Evolutionary conservation across 2,888 invertebrate genomes (phyloP), one percentile per base, ranked within the genome.

Genomic region (Zygothrica quintamaculata): DNA sequence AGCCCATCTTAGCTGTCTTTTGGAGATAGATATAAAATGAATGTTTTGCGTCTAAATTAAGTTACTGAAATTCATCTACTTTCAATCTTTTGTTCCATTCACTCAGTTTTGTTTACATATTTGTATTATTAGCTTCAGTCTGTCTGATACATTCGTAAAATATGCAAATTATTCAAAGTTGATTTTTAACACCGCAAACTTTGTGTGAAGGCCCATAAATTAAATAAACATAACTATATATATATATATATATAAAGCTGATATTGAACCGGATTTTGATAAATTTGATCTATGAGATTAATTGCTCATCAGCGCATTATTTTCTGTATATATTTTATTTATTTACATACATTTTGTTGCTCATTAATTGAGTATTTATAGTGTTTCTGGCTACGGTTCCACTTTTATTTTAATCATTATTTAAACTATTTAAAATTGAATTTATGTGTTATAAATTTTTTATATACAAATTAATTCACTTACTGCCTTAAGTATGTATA

Each of bases 151-250:
- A 84, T 84, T 59, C 64, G 58, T 65, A 52, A 86, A 71, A 74
- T 85, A 84, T 85, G 87, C 69, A 84, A 84, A 84, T 85, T 62
- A 69, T 64, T 51, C 61, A 43, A 57, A 46, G 66, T 66, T 71
- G 80, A 68, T 85, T 87, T 74, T 77, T 76, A 60, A 57, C 82
- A 61, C 68, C 65, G 47, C 44, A 51, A n/a, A 47, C 51, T 62
- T 44, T 70, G 72, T 66, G 64, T 68, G 61, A 73, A 84, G 80
- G 65, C 50, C 46, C 84, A 79, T 85, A 80, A 80, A 72, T 80
- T 65, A 84, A 70, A 50, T 60, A 66, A 48, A 50, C 48, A 74
- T n/a, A n/a, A n/a, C n/a, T n/a, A n/a, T n/a, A n/a, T n/a, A n/a
- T n/a, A n/a, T n/a, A n/a, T n/a, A n/a, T n/a, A n/a, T 51, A 57